Evolutionary conservation across 37 sponge, comb jelly and placozoan genomes (phyloP).

Genomic region (Crambe crambe): DNA sequence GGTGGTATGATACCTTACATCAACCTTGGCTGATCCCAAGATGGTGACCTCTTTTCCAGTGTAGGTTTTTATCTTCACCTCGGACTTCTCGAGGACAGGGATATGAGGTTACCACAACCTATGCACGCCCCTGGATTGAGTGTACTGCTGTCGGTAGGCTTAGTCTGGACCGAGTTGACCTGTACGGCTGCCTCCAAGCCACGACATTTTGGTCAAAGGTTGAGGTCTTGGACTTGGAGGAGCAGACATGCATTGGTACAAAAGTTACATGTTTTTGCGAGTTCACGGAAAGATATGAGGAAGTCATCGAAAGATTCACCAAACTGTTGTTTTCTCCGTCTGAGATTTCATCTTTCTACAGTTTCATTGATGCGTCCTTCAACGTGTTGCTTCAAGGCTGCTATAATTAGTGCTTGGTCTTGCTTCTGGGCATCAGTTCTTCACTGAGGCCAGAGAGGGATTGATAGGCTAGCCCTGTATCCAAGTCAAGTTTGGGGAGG

Average conservation of each 20-base stretch:
- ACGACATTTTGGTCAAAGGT: too few species aligned
- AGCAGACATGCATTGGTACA: neutral
- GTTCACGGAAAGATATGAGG: neutral
- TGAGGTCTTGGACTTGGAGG: too few species aligned
- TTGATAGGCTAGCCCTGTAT: neutral
- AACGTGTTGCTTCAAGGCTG: neutral
- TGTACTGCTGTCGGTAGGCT: too few species aligned
- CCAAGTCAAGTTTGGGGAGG: constrained; percentile 5
- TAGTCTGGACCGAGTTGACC: too few species aligned
- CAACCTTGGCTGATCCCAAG: too few species aligned
- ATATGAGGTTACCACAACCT: too few species aligned
- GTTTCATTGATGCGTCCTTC: constrained; percentile 6
- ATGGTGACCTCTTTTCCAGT: too few species aligned
- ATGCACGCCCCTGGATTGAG: too few species aligned
- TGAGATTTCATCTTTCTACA: neutral
- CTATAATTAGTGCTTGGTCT: constrained; percentile 3
- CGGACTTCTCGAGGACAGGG: too few species aligned
- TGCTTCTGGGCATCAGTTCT: neutral
- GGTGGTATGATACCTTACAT: too few species aligned
- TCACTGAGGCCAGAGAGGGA: constrained; percentile 11
- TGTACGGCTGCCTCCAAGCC: too few species aligned
- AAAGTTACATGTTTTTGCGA: constrained; percentile 1
- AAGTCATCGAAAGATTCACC: constrained; percentile 8
- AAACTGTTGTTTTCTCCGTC: neutral
- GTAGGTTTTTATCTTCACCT: too few species aligned